phyloP scores from a whole-genome alignment of 2,888 invertebrate species.

The Andrena bicolor region DNA sequence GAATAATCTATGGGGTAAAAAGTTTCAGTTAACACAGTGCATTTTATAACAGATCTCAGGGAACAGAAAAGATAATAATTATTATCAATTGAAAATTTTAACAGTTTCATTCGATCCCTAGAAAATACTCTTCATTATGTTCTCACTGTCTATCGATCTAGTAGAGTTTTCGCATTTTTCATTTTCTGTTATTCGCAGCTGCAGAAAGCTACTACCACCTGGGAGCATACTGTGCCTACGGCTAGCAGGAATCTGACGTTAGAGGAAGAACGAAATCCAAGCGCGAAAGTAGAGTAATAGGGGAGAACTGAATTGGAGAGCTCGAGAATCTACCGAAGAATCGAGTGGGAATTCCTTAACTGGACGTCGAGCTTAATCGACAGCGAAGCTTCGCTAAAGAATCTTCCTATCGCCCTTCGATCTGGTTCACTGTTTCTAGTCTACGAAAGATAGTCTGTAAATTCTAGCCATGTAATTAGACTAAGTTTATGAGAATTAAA shows the following conservation, averaged over 20 bases:
- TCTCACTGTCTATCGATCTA: no score
- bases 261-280: neutral
- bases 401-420: conserved; percentile 10
- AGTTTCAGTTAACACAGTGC: no score
- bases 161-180: neutral
- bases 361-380: neutral
- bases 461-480: conserved; percentile 29
- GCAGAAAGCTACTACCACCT: conserved; percentile 76
- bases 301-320: no score
- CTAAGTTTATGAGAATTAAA: conserved; percentile 5
- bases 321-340: conserved; percentile 5
- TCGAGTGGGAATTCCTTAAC: neutral
- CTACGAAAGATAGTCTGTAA: conserved; percentile 38
- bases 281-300: conserved; percentile 4
- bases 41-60: no score
- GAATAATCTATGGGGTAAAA: no score
- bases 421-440: conserved; percentile 59
- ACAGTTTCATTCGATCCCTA: no score
- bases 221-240: conserved; percentile 77
- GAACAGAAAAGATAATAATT: no score
- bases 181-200: conserved; percentile 68
- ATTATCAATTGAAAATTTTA: no score
- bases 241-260: conserved; percentile 52
- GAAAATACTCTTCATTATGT: no score
- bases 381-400: neutral